Conservation (phyloP, 2,888 invertebrate species). For the Glyphotaelius pellucidus region DNA sequence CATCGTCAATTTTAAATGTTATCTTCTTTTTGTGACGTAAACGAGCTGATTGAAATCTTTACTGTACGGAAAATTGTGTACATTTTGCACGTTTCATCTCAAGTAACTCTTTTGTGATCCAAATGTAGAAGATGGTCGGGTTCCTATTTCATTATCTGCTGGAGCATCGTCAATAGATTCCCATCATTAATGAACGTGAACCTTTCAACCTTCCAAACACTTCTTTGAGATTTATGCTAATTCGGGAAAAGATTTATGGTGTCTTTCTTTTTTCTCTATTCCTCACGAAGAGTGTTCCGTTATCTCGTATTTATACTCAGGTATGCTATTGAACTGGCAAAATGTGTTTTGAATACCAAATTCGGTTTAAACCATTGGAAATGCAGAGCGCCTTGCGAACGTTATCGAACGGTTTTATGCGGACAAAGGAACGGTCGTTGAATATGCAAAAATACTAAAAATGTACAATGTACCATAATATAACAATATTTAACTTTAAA, state of each 20-base stretch:
- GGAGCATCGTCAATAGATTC: not conserved
- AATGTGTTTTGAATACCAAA: conserved; percentile 42
- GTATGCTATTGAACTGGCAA: conserved; percentile 32
- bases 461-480: not conserved
- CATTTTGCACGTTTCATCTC: not conserved
- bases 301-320: conserved; percentile 42
- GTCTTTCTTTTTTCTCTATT: conserved; percentile 34
- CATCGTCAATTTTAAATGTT: no score
- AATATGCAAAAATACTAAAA: not conserved
- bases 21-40: not conserved
- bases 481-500: not conserved
- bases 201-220: not conserved
- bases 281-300: conserved; percentile 40
- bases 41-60: not conserved
- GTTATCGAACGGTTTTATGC: not conserved
- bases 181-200: not conserved
- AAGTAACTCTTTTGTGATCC: not conserved
- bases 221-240: conserved; percentile 42
- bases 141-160: not conserved
- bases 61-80: not conserved
- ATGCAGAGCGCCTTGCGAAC: not conserved
- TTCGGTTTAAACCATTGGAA: conserved; percentile 19
- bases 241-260: conserved; percentile 26
- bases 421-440: not conserved
- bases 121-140: not conserved